A percentile compares a stretch with the other conserved stretches of the same genome.
phyloP scores from a whole-genome alignment of 2,888 invertebrate species.

The Drosophila kokeensis region DNA sequence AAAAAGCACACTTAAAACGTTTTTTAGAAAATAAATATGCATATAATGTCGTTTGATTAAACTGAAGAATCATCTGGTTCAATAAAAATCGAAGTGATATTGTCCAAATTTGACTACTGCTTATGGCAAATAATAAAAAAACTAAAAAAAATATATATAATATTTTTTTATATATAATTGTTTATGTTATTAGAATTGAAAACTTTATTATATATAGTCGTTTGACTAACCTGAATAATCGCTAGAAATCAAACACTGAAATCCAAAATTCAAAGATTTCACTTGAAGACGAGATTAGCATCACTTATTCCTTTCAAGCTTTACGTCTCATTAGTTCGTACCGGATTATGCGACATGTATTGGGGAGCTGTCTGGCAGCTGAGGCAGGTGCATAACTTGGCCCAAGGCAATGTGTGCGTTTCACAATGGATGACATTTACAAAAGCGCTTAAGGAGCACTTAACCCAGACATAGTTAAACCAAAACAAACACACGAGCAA shows the following conservation, averaged over 20 bases:
- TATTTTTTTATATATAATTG: neutral
- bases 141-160: too few species aligned
- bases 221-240: neutral
- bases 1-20: neutral
- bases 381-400: constrained; percentile 1
- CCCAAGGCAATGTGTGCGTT: constrained; percentile 22
- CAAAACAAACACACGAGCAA: constrained; percentile 44
- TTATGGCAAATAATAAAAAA: neutral
- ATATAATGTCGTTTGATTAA: neutral
- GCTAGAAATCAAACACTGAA: neutral
- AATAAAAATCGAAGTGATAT: neutral
- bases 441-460: constrained; percentile 67
- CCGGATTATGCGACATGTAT: constrained; percentile 16
- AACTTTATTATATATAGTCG: neutral
- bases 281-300: neutral
- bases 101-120: neutral
- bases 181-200: neutral
- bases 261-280: neutral
- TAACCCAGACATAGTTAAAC: constrained; percentile 58
- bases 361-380: constrained; percentile 3
- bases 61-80: neutral
- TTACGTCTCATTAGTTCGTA: constrained; percentile 23
- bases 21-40: too few species aligned
- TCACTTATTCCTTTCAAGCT: neutral
- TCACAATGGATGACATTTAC: constrained; percentile 57